Conservation (phyloP, 2,888 invertebrate genomes). For the Lithophane ornitopus region DNA sequence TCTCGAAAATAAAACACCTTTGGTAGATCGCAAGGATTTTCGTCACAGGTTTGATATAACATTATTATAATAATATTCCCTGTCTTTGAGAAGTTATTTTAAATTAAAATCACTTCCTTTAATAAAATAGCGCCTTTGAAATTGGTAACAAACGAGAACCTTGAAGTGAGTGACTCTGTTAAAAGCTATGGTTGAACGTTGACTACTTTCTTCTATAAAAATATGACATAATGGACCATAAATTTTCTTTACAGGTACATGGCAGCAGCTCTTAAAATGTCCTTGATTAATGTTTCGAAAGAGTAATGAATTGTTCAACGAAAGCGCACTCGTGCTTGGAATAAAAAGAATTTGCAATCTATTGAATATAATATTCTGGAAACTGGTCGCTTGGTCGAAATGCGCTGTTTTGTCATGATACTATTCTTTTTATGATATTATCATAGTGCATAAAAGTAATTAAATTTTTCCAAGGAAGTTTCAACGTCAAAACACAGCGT, state of each 20-base stretch:
- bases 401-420: background rate
- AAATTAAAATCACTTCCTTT: constrained; percentile 5
- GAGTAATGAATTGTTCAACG: constrained; percentile 75
- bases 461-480: background rate
- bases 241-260: constrained; percentile 64
- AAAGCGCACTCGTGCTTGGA: constrained; percentile 69
- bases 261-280: constrained; percentile 66
- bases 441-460: background rate
- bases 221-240: constrained; percentile 61
- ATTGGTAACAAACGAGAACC: constrained; percentile 23
- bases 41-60: constrained; percentile 14
- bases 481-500: background rate
- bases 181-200: constrained; percentile 21
- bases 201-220: constrained; percentile 50
- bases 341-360: constrained; percentile 65
- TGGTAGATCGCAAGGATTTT: constrained; percentile 30
- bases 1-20: constrained; percentile 52
- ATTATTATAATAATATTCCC: constrained; percentile 19
- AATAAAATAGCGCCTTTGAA: constrained; percentile 12
- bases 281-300: constrained; percentile 75
- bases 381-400: constrained; percentile 29
- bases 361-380: constrained; percentile 56
- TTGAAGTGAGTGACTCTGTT: constrained; percentile 11
- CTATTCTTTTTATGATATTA: background rate
- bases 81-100: constrained; percentile 21